phyloP scores from a whole-genome alignment of 2,113 vertebrate genomes.

The Alces alces region DNA sequence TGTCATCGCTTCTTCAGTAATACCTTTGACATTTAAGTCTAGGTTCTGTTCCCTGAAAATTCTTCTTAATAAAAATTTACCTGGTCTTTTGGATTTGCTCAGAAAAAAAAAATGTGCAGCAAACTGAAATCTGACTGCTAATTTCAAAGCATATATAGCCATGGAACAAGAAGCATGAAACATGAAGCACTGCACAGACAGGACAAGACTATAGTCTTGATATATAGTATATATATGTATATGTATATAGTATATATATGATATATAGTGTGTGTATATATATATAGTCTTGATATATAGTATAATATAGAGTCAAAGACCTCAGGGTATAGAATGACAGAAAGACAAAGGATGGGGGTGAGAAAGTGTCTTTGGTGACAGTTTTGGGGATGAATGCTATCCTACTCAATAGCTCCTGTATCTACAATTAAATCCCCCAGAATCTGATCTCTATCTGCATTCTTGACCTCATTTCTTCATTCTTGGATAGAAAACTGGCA shows the following conservation, averaged over 20 bases:
- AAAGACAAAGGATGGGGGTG: not conserved
- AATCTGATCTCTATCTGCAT: not conserved
- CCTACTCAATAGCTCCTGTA: not conserved
- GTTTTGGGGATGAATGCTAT: not conserved
- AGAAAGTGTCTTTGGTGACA: not conserved
- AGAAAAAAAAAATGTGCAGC: not conserved
- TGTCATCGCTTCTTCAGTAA: not conserved
- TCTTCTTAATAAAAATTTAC: not conserved
- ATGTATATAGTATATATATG: too few species aligned
- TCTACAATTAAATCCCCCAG: not conserved
- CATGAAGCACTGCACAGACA: not conserved
- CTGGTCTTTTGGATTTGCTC: not conserved
- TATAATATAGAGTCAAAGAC: not conserved
- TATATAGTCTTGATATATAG: too few species aligned
- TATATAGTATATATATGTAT: too few species aligned
- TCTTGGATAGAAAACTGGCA: not conserved
- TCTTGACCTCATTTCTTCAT: not conserved
- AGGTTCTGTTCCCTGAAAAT: not conserved
- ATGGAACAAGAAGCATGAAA: not conserved
- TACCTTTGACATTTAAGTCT: not conserved
- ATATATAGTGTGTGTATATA: too few species aligned
- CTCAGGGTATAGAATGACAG: not conserved
- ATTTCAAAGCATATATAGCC: not conserved
- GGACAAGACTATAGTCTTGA: not conserved
- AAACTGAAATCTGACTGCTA: not conserved